phyloP scores from a whole-genome alignment of 2,888 invertebrate genomes.

The Plutella xylostella region DNA sequence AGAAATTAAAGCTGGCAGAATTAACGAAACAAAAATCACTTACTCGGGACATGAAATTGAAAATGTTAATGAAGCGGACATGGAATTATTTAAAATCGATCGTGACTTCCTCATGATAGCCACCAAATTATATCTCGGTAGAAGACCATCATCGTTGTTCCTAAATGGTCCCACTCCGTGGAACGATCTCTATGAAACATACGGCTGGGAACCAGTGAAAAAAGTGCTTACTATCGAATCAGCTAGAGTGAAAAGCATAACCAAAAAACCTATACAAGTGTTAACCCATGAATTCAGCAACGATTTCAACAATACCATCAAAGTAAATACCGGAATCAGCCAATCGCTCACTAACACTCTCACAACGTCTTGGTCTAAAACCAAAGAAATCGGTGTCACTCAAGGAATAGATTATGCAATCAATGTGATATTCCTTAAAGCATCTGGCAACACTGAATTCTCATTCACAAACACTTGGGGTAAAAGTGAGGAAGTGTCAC shows the following conservation, averaged over 20 bases:
- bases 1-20: too few species aligned
- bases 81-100: slow-evolving; percentile 31
- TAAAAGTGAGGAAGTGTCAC: slow-evolving; percentile 36
- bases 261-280: slow-evolving; percentile 28
- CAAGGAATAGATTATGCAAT: slow-evolving; percentile 43
- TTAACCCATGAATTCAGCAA: slow-evolving; percentile 44
- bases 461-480: slow-evolving; percentile 42
- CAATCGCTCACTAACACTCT: slow-evolving; percentile 44
- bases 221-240: slow-evolving; percentile 32
- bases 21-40: too few species aligned
- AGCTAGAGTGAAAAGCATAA: slow-evolving; percentile 26
- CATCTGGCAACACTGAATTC: slow-evolving; percentile 33
- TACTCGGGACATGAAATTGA: too few species aligned
- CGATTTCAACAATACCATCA: slow-evolving; percentile 33
- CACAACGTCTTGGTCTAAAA: slow-evolving; percentile 38
- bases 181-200: slow-evolving; percentile 44
- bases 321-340: slow-evolving; percentile 47
- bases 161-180: slow-evolving; percentile 49
- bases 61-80: slow-evolving; percentile 32
- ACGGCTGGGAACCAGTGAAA: slow-evolving; percentile 41
- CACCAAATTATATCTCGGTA: slow-evolving; percentile 30
- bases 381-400: slow-evolving; percentile 31
- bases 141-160: slow-evolving; percentile 30
- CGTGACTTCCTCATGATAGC: slow-evolving; percentile 28
- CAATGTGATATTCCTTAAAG: slow-evolving; percentile 37